Percentiles rank a stretch among this genome's conserved stretches.
Conservation (phyloP, 2,113 vertebrate genomes). For the Tyrannus savana region DNA sequence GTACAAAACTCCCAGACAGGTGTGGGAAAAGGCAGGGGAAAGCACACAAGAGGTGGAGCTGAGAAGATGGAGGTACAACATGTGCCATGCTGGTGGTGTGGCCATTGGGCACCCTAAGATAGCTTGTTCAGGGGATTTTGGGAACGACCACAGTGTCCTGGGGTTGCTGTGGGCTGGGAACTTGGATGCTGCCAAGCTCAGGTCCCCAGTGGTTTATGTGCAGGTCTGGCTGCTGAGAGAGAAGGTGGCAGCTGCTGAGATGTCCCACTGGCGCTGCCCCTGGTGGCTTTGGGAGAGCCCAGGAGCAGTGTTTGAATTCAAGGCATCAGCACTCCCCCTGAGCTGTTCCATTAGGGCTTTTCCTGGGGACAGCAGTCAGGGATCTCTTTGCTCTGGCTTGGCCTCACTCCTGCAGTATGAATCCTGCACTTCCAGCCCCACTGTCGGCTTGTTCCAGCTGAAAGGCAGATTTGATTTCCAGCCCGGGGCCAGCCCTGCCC, state of each 20-base stretch:
- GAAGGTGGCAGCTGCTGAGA: not conserved
- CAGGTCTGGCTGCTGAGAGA: not conserved
- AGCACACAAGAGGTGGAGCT: not conserved
- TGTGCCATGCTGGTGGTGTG: not conserved
- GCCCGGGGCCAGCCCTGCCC: not conserved
- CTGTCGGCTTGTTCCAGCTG: not conserved
- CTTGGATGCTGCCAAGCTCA: not conserved
- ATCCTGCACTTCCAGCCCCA: not conserved
- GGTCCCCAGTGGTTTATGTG: not conserved
- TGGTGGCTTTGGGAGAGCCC: not conserved
- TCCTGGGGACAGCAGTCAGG: not conserved
- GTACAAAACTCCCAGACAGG: not conserved
- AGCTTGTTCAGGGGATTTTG: not conserved
- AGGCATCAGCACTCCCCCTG: not conserved
- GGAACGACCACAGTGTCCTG: not conserved
- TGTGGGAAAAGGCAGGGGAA: not conserved
- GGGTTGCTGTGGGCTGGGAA: not conserved
- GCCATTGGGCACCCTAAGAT: not conserved
- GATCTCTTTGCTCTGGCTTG: not conserved
- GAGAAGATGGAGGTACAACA: not conserved
- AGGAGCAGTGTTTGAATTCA: not conserved
- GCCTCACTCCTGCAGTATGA: not conserved
- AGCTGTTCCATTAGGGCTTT: accelerated
- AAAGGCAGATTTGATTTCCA: not conserved
- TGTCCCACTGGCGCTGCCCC: accelerated